Evolutionary conservation across 2,888 invertebrate species (phyloP).

Genomic region (Pherbina coryleti): DNA sequence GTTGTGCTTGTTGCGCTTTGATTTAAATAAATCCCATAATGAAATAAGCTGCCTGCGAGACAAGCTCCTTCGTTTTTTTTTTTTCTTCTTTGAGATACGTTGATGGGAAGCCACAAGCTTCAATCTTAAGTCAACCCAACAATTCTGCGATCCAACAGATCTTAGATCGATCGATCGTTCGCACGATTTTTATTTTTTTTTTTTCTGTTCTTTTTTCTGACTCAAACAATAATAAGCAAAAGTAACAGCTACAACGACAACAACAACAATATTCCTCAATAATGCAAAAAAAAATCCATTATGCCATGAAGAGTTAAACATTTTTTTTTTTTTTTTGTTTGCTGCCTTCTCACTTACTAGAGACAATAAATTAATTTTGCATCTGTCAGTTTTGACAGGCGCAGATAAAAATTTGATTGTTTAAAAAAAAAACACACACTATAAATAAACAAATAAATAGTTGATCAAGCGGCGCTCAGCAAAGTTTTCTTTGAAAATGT

Average conservation of each 20-base stretch:
- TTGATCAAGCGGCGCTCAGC: neutral
- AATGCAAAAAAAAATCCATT: neutral
- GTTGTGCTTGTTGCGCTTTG: neutral
- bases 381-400: conserved; percentile 23
- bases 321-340: too few species aligned
- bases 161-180: conserved; percentile 13
- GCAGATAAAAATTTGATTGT: conserved; percentile 14
- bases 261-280: neutral
- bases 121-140: too few species aligned
- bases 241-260: conserved; percentile 4
- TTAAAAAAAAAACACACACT: neutral
- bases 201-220: neutral
- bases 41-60: neutral
- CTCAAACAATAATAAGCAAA: conserved; percentile 33
- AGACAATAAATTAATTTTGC: conserved; percentile 26
- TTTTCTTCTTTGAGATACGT: neutral
- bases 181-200: neutral
- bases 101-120: too few species aligned
- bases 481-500: too few species aligned
- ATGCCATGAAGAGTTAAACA: neutral
- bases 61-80: neutral
- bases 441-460: neutral
- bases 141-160: conserved; percentile 8
- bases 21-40: neutral
- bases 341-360: neutral